Evolutionary conservation across 2,888 invertebrate species (phyloP).

Genomic region (Pteria penguin): DNA sequence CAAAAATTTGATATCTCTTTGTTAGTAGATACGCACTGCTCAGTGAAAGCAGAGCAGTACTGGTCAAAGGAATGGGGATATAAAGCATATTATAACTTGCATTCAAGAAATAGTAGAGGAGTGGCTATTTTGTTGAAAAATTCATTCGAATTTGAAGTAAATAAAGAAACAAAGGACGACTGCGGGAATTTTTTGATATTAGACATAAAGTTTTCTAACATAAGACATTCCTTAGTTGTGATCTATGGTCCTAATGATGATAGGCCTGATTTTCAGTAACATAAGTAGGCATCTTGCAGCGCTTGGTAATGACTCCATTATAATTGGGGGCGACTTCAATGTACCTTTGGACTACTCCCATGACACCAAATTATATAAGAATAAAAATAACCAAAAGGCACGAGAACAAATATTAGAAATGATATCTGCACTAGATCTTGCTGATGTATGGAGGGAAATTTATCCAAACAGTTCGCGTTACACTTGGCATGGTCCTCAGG

Average conservation of each 20-base stretch:
- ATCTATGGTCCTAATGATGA: constrained; percentile 3
- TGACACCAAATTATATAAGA: background rate
- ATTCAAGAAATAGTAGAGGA: constrained; percentile 1
- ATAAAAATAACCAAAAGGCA: constrained; percentile 11
- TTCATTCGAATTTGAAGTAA: constrained; percentile 7
- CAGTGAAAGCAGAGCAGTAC: too few species aligned
- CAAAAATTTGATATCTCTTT: too few species aligned
- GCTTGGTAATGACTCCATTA: background rate
- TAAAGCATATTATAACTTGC: too few species aligned
- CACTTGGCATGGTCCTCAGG: constrained; percentile 10
- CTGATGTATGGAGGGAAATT: constrained; percentile 13
- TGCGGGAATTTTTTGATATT: constrained; percentile 3
- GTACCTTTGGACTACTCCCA: background rate
- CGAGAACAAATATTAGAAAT: background rate
- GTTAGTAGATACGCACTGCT: too few species aligned
- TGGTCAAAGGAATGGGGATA: too few species aligned
- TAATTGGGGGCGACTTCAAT: constrained; percentile 1
- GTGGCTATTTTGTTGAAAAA: constrained; percentile 1
- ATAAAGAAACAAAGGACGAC: background rate
- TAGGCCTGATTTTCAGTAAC: background rate
- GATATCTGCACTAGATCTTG: background rate
- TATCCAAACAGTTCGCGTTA: background rate
- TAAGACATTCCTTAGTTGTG: background rate
- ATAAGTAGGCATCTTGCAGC: too few species aligned
- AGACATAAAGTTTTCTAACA: background rate